Evolutionary conservation across 30 jellyfish, hydroid and myxozoan genomes (phyloP).

Genomic region (Phacellophora camtschatica): DNA sequence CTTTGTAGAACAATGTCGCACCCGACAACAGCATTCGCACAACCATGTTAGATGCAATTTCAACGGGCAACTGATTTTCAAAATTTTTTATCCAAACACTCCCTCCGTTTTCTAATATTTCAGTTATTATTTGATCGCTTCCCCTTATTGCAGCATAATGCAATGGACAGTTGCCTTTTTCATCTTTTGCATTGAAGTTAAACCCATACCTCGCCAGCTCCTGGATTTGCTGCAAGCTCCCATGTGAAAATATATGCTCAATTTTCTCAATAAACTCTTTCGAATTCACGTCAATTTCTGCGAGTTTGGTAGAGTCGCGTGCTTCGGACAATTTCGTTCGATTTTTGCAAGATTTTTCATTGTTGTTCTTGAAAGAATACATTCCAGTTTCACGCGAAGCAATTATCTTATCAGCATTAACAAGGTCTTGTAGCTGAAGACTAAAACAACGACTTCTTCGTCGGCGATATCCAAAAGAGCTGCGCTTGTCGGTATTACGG

Average conservation of each 20-base stretch:
- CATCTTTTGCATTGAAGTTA: constrained; percentile 45
- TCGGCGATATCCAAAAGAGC: background rate
- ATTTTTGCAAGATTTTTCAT: background rate
- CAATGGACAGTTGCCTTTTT: constrained; percentile 50
- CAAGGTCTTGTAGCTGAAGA: background rate
- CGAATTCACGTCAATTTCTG: constrained; percentile 23
- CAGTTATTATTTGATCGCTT: constrained; percentile 31
- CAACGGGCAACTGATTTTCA: constrained; percentile 50
- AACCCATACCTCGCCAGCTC: constrained; percentile 57
- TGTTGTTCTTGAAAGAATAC: background rate
- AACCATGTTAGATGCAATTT: constrained; percentile 48
- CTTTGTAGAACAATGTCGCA: constrained; percentile 51
- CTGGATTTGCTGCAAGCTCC: constrained; percentile 29
- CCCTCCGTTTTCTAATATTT: constrained; percentile 54
- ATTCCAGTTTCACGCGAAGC: background rate
- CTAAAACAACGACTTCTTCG: constrained; percentile 29
- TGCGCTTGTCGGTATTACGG: constrained; percentile 13
- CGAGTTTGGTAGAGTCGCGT: too few relatives aligned
- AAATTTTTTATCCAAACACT: constrained; percentile 49
- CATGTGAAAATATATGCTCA: constrained; percentile 14
- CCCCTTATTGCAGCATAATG: constrained; percentile 70
- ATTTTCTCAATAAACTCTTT: background rate
- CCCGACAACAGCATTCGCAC: constrained; percentile 52
- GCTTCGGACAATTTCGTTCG: too few relatives aligned
- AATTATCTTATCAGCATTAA: background rate